phyloP scores from a whole-genome alignment of 2,797 vertebrate genomes.

The Agapornis canus region DNA sequence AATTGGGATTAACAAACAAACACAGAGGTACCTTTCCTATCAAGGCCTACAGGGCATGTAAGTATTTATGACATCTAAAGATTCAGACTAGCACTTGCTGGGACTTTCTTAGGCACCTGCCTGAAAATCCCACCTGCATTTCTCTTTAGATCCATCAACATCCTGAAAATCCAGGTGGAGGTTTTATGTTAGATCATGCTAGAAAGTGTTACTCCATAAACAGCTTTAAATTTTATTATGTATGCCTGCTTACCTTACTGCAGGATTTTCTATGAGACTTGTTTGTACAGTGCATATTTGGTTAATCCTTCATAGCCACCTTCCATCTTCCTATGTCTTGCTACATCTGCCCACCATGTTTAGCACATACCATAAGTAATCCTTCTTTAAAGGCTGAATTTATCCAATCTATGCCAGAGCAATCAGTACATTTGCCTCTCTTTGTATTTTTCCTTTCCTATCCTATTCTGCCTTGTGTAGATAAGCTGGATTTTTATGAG shows the following conservation, averaged over 20 bases:
- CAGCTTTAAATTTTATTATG: not conserved
- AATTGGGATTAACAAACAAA: not conserved
- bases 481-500: not conserved
- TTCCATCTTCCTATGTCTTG: not conserved
- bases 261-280: not conserved
- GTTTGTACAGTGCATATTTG: not conserved
- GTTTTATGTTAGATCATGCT: not conserved
- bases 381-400: not conserved
- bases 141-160: not conserved
- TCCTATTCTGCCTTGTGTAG: not conserved
- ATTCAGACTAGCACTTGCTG: not conserved
- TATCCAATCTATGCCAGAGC: not conserved
- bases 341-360: not conserved
- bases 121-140: not conserved
- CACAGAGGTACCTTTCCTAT: not conserved
- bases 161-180: not conserved
- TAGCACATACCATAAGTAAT: not conserved
- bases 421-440: not conserved
- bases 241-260: not conserved
- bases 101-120: not conserved
- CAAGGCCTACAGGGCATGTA: not conserved
- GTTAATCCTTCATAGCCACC: not conserved
- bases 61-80: not conserved
- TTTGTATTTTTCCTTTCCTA: not conserved
- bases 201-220: not conserved